phyloP scores from a whole-genome alignment of 2,888 invertebrate genomes.

The Pristionchus exspectatus region DNA sequence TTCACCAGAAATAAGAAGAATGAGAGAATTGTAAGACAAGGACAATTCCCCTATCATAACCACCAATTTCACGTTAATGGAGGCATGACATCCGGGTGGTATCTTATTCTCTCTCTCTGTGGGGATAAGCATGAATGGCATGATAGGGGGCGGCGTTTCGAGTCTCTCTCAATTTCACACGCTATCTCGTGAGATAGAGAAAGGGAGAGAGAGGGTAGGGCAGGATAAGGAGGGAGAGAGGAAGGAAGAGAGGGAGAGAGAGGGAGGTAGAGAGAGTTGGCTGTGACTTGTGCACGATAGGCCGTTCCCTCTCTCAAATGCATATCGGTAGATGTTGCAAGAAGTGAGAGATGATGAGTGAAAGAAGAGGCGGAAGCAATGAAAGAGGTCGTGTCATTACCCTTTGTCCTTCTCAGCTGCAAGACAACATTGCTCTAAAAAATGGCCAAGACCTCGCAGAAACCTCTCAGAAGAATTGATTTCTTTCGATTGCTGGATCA shows the following conservation, averaged over 20 bases:
- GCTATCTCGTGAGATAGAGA: background rate
- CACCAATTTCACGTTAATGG: background rate
- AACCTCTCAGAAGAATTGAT: background rate
- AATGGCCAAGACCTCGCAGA: background rate
- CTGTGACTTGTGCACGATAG: background rate
- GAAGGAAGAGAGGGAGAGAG: background rate
- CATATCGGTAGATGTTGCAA: constrained; percentile 36
- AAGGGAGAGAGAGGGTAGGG: background rate
- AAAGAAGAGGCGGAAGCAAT: background rate
- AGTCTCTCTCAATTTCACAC: background rate
- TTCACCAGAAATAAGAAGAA: background rate
- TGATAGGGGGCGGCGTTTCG: constrained; percentile 32
- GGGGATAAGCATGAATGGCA: constrained; percentile 9
- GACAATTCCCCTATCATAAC: background rate
- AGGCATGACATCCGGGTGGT: background rate
- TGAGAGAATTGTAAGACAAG: background rate
- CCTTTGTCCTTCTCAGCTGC: background rate
- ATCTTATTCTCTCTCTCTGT: background rate
- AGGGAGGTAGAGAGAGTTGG: background rate
- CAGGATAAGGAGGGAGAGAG: background rate
- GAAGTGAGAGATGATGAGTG: constrained; percentile 37
- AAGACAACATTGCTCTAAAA: background rate
- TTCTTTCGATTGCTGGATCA: background rate
- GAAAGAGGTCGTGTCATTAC: background rate
- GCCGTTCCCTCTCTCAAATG: constrained; percentile 48